Base-by-base conservation (phyloP, 1,140 invertebrate genomes). In the Drosophila ogumai region DNA sequence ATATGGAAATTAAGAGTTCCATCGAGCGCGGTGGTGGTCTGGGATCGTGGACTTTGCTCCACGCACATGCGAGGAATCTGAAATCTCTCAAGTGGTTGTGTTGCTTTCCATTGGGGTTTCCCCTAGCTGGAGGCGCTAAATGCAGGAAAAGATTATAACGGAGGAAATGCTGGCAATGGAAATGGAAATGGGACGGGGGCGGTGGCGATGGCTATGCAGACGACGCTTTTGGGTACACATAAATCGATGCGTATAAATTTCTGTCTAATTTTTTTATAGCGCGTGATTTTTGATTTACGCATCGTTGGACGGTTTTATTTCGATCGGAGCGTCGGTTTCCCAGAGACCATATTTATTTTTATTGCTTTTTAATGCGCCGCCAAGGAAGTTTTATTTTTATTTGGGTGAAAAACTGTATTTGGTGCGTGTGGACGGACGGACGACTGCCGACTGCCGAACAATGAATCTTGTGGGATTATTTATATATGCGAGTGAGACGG, bases 211-310 rank as follows among this genome's bases (percentile, higher is more conserved):
- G 17, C 31, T 34, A 52, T 46, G 36, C 41, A 56, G 40, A 71
- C 58, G 34, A 59, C 58, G 56, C 71, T 77, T 73, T 71, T 75
- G 69, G 61, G 63, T 31, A 56, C 54, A 68, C 49, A 71, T 59
- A 82, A 77, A 64, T 66, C 56, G 50, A 77, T 74, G 69, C 75
- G 60, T 81, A 87, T 87, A 86, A 82, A 86, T 86, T 88, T 71
- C 73, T 61, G 50, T 69, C 59, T 79, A 79, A 79, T 82, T 82
- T 64, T 79, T 82, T 67, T 73, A 76, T 87, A 68, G 75, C 77
- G 74, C 78, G 75, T 90, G 85, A 90, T 85, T 85, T 88, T 90
- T 90, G 85, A 90, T 90, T 90, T 90, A 90, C 86, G 85, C 81
- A 63, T 76, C 69, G 69, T 90, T 81, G 58, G 85, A 86, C 73